Conservation (phyloP, 2,888 invertebrate genomes). For the Hipparchia semele region DNA sequence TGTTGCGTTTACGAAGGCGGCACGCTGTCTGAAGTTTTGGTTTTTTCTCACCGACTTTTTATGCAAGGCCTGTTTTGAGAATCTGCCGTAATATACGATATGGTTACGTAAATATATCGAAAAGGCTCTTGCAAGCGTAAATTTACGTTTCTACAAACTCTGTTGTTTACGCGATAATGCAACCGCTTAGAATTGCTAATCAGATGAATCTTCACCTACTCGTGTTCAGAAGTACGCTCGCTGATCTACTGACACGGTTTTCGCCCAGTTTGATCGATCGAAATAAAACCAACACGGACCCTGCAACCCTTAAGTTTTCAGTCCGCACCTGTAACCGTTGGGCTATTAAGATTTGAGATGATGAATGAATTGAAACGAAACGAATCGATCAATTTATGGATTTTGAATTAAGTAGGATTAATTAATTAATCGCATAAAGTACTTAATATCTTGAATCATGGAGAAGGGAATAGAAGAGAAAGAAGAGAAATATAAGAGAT, state of each 20-base stretch:
- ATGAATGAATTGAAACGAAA: no score
- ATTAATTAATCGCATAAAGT: no score
- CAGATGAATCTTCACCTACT: slow-evolving; percentile 10
- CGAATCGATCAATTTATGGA: not conserved
- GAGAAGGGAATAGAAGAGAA: no score
- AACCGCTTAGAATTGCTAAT: slow-evolving; percentile 6
- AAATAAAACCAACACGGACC: no score
- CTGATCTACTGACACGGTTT: not conserved
- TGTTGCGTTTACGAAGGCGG: slow-evolving; percentile 47
- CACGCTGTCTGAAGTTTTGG: slow-evolving; percentile 59
- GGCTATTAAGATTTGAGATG: no score
- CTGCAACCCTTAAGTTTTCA: no score
- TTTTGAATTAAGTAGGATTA: no score
- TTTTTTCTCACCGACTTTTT: slow-evolving; percentile 24
- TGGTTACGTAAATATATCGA: not conserved
- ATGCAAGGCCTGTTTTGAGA: not conserved
- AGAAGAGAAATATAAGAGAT: no score
- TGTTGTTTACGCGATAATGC: not conserved
- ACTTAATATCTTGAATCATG: no score
- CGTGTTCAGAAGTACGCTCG: not conserved
- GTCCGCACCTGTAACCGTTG: no score
- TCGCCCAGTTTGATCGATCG: not conserved
- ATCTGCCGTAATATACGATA: not conserved
- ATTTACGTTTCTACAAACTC: no score
- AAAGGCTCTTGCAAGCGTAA: no score